These are phyloP conservation scores for Odontothrips loti DNA, from an alignment of 2,888 invertebrate species.

Conservation along the genomic window DNA sequence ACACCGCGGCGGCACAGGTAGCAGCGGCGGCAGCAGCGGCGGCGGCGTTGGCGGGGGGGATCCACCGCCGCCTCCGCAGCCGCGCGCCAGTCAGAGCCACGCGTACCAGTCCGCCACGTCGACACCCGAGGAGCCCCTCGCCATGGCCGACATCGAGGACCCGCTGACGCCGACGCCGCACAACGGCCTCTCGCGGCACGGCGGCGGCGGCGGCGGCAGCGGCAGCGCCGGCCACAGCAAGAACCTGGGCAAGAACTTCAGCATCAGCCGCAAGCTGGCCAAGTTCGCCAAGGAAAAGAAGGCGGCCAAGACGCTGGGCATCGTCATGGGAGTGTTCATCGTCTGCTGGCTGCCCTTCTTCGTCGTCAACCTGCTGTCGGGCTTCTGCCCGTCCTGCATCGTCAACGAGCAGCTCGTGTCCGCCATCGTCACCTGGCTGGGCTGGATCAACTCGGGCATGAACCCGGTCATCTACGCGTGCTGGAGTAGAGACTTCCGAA, in stretches of 20 bases:
- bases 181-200: constrained; percentile 64
- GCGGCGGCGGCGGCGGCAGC: constrained; percentile 63
- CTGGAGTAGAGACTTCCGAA: constrained; percentile 93
- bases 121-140: constrained; percentile 44
- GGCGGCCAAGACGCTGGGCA: constrained; percentile 94
- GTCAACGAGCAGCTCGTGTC: constrained; percentile 82
- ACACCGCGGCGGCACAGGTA: constrained; percentile 75
- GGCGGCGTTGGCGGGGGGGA: constrained; percentile 41
- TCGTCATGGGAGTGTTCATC: constrained; percentile 95
- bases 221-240: constrained; percentile 60
- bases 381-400: constrained; percentile 82
- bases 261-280: constrained; percentile 84
- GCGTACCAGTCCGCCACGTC: constrained; percentile 46
- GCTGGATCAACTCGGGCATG: constrained; percentile 95
- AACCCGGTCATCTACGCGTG: constrained; percentile 98
- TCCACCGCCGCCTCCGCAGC: constrained; percentile 40
- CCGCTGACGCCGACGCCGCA: constrained; percentile 64
- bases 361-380: constrained; percentile 86
- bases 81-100: constrained; percentile 40
- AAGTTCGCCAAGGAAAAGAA: constrained; percentile 97
- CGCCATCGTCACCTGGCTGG: constrained; percentile 87
- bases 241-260: constrained; percentile 81
- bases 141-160: constrained; percentile 56
- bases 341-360: constrained; percentile 98
- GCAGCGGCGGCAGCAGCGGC: constrained; percentile 40